Evolutionary conservation across 1,140 invertebrate species (phyloP), one percentile per base, ranked within the genome.

Genomic region (Maniola jurtina): DNA sequence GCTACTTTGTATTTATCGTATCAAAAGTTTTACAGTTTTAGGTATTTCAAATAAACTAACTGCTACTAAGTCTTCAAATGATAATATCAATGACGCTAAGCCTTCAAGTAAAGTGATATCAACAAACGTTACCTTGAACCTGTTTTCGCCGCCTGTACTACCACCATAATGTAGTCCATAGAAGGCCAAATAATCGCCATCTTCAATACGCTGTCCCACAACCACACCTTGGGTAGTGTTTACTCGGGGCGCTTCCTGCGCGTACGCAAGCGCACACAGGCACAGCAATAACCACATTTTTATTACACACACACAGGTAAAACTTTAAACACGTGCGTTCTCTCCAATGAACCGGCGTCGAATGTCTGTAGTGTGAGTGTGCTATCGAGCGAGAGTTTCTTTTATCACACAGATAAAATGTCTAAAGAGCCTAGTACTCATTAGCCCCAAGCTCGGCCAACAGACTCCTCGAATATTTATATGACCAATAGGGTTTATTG

Each of bases 151-250:
- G 0, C 73, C 52, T 0, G 80, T 72, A 2, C 67, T 35, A 0
- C 81, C 86, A 11, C 75, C 86, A 61, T 89, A 89, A 36, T 77
- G 78, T 54, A 89, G 71, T 50, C 79, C 84, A 61, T 83, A 84
- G 55, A 87, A 89, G 14, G 71, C 68, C 11, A 66, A 64, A 56
- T 87, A 85, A 48, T 79, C 73, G 4, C 80, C 84, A 70, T 84
- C 80, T 15, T 55, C 11, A 0, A 72, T 76, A 0, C 52, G 59
- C 7, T 47, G 55, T 11, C 84, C 84, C 61, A 76, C 61, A 45
- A 88, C 72, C 4, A 75, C 58, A 13, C 86, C 86, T 66, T 87
- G 79, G 0, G 77, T 80, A 0, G 80, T 85, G 25, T 77, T 83
- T 15, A 87, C 83, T 47, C 61, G 61, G 0, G 65, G 72, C 6